Base-by-base conservation (phyloP, 2,113 vertebrate genomes). In the Rallus limicola region DNA sequence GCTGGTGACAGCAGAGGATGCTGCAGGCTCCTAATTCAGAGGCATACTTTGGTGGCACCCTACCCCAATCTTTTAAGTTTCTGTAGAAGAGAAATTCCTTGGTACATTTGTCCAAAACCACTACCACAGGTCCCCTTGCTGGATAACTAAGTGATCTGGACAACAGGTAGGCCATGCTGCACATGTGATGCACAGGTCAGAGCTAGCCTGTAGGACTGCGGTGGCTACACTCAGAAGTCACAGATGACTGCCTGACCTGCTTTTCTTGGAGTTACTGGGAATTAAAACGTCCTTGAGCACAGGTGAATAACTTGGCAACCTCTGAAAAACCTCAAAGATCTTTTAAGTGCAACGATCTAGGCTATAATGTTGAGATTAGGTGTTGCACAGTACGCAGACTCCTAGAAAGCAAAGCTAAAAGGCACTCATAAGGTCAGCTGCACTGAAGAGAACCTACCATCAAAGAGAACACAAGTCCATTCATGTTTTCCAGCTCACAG, bases 121-220 rank as follows among this genome's bases (percentile, higher is more conserved):
- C 13, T 11, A 83, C 14, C 12, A 11, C 9, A 46, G 17, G 29
- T 81, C 13, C 23, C 11, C 28, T 24, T 1, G 3, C 1, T 67
- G 59, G 55, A 14, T 28, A 38, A 38, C 25, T 64, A 21, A 11
- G 33, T 7, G 10, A 31, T 84, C 20, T 81, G 52, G 40, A 28
- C 64, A 87, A 5, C 0, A 0, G 34, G 7, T 21, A 63, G 38
- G 42, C 16, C 55, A 33, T 6, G 1, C 8, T 10, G 44, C 28
- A 65, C 14, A 48, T 16, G 6, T 34, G 77, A 67, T 12, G 40
- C 25, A 33, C 15, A 13, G 52, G 5, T 62, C 19, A 62, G 29
- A 70, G 52, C 13, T n/a, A 60, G 16, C 18, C 28, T 8, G 4
- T 26, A 79, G 50, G 31, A 58, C 77, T 44, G 19, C 60, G 59